Conservation (phyloP, 2,888 invertebrate genomes). For the Frankliniella intonsa region DNA sequence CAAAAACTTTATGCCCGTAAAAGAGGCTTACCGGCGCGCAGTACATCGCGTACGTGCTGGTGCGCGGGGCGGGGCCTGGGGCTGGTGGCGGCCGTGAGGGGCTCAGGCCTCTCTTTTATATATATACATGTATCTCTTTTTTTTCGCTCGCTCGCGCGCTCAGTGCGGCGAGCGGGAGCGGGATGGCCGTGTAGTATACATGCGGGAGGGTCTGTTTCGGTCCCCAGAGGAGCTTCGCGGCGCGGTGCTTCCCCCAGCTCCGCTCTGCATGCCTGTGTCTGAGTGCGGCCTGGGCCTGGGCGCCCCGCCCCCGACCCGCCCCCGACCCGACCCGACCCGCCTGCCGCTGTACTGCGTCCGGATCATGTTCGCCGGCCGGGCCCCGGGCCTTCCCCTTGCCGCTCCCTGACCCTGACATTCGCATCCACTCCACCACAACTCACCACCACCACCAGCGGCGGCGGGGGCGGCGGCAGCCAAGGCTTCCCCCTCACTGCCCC, state of each 20-base stretch:
- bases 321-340: not conserved
- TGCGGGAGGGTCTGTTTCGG: not conserved
- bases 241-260: not conserved
- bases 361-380: conserved; percentile 2
- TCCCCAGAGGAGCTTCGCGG: not conserved
- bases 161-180: no score
- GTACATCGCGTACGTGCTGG: no score
- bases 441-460: not conserved
- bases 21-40: no score
- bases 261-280: not conserved
- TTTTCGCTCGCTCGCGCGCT: no score
- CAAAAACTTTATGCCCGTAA: no score
- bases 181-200: no score
- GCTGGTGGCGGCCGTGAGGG: no score
- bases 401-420: conserved; percentile 14
- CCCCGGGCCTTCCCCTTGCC: not conserved
- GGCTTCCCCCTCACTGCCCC: not conserved
- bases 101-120: no score
- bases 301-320: not conserved
- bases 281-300: not conserved
- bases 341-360: not conserved
- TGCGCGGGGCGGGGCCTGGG: no score
- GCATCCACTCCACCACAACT: not conserved
- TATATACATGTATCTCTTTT: no score
- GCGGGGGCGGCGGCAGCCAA: not conserved